Percentiles rank a stretch among this genome's conserved stretches.
phyloP scores from a whole-genome alignment of 2,797 vertebrate species.

The Bradypus variegatus region DNA sequence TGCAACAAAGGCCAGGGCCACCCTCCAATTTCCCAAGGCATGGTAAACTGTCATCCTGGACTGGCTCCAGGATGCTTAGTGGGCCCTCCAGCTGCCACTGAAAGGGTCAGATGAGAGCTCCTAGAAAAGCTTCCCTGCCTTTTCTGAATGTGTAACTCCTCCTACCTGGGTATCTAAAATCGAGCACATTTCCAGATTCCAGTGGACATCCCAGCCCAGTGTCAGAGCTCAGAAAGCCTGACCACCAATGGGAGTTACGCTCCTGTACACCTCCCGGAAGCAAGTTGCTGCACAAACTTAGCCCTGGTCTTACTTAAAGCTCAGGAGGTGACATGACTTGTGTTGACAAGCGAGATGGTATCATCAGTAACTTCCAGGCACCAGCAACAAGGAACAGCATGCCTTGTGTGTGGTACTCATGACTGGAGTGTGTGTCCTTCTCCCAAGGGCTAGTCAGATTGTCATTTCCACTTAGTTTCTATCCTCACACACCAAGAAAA shows the following conservation, averaged over 20 bases:
- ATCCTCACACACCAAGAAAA: conserved; percentile 63
- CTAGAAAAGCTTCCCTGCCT: not conserved
- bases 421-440: not conserved
- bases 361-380: not conserved
- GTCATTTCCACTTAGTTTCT: not conserved
- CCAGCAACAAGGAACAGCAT: too few species aligned
- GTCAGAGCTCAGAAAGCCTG: not conserved
- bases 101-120: accelerated
- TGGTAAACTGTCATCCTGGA: too few species aligned
- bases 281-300: not conserved
- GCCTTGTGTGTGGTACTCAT: too few species aligned
- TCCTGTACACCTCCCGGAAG: too few species aligned
- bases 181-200: not conserved
- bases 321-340: too few species aligned
- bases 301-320: not conserved
- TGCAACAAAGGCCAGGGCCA: too few species aligned
- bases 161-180: not conserved
- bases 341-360: too few species aligned
- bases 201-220: not conserved
- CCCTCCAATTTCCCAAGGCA: accelerated
- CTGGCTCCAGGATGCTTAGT: too few species aligned
- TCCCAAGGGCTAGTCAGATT: not conserved
- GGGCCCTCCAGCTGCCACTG: too few species aligned
- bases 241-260: too few species aligned
- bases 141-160: too few species aligned